Conservation (phyloP, 2,888 invertebrate species). For the Coremacera marginata region DNA sequence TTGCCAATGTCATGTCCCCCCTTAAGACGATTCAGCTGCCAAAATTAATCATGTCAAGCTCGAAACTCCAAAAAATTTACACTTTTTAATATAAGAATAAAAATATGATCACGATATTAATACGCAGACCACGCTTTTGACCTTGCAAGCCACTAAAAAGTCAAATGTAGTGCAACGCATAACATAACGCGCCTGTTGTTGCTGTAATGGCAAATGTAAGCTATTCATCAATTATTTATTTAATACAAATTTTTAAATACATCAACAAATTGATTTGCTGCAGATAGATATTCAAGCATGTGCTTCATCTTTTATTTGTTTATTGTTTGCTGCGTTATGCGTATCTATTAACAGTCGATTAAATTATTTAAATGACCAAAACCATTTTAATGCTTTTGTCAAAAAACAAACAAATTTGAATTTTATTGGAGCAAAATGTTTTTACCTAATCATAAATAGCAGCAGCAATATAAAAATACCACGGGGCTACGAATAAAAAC, state of each 20-base stretch:
- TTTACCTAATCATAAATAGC: not conserved
- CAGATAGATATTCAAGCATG: no score
- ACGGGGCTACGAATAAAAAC: not conserved
- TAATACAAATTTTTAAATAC: no score
- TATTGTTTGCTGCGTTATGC: no score
- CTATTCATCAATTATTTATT: not conserved
- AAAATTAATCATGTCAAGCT: conserved; percentile 16
- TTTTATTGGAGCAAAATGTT: no score
- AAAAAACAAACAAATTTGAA: no score
- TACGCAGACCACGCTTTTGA: conserved; percentile 7
- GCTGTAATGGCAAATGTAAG: not conserved
- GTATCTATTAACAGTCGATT: no score
- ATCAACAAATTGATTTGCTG: no score
- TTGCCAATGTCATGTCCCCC: no score
- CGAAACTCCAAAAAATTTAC: not conserved
- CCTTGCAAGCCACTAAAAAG: conserved; percentile 37
- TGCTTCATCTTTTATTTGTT: no score
- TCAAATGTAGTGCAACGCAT: not conserved
- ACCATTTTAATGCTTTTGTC: no score
- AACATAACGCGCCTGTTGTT: not conserved
- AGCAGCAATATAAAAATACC: not conserved
- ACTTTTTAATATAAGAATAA: not conserved
- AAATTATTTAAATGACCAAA: no score
- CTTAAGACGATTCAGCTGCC: conserved; percentile 6
- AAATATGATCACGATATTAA: not conserved